A percentile compares a stretch with the other conserved stretches of the same genome.
Conservation (phyloP, 2,888 invertebrate genomes). For the Lasioglossum villosulum region DNA sequence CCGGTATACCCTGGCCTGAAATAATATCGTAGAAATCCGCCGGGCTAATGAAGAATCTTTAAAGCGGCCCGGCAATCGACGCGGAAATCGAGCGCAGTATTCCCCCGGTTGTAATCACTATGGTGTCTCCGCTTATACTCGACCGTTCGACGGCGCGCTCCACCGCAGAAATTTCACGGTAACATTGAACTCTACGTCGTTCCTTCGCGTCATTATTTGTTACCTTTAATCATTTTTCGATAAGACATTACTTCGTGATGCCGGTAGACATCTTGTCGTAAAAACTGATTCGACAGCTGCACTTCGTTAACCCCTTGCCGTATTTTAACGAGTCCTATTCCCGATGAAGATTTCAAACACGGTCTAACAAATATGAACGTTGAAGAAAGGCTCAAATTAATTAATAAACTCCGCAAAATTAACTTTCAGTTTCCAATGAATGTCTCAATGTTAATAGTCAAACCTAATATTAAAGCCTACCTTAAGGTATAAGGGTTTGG, state of each 20-base stretch:
- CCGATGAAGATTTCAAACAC: too few species aligned
- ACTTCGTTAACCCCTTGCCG: neutral
- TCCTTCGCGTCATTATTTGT: neutral
- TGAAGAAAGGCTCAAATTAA: too few species aligned
- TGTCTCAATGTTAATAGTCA: too few species aligned
- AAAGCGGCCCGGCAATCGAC: neutral
- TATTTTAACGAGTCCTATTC: too few species aligned
- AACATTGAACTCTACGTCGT: neutral
- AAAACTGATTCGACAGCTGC: neutral
- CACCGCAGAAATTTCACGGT: neutral
- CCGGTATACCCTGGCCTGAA: constrained; percentile 9
- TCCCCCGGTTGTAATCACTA: neutral
- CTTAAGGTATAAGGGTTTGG: too few species aligned
- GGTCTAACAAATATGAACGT: too few species aligned
- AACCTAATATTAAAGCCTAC: too few species aligned
- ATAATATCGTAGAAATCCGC: constrained; percentile 41
- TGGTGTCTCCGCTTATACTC: neutral
- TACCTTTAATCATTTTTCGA: neutral
- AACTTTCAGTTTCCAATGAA: too few species aligned
- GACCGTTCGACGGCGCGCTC: neutral
- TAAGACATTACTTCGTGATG: too few species aligned
- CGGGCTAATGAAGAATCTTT: constrained; percentile 29
- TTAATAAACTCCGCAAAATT: too few species aligned
- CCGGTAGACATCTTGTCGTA: neutral
- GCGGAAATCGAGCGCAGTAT: constrained; percentile 6